Base-by-base conservation (phyloP, 2,888 invertebrate species). In the Epinotia demarniana region DNA sequence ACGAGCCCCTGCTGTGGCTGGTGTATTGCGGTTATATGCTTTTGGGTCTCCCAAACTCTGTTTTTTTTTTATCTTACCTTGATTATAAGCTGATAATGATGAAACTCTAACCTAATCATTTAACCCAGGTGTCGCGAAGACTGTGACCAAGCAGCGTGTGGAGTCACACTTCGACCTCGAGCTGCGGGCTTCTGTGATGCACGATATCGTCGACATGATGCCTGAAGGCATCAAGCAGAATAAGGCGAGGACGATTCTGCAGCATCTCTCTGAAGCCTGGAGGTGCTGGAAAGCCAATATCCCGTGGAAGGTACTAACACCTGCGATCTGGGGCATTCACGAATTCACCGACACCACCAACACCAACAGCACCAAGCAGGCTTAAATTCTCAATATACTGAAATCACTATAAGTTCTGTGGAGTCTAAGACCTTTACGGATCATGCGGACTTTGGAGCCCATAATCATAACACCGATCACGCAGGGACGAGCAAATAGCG, bases 201-300 rank as follows among this genome's bases (percentile, higher is more conserved):
- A 97, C 93, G 99, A 99, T 87, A 99, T 99, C 80, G 97, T 99
- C n/a, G 99, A 99, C 86, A 99, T 99, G 99, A 99, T 99, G 99
- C 99, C 99, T 0, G 99, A 99, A 91, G 99, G 99, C 79, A 99
- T 99, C 88, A 99, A 99, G 87, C 99, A 99, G 92, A 99, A 99
- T 93, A 99, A 99, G 90, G 99, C 99, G 0, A 96, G 99, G 81
- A 99, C 99, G 3, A 99, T 99, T 83, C 95, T 99, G 82, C 99
- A 99, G 88, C 99, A 99, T 95, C 94, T 99, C 77, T 99, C 99
- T 46, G 99, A 99, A 91, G 99, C 99, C 0, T 99, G 99, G 99
- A 94, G 99, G 76, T 99, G 99, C 91, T 99, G 99, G 99, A 99
- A 99, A 89, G 99, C 99, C 0, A 99, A 99, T 90, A 99, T 99